Percentiles rank a stretch among this genome's conserved stretches.
Evolutionary conservation across 1,140 invertebrate genomes (phyloP).

Genomic region (Bombus breviceps): DNA sequence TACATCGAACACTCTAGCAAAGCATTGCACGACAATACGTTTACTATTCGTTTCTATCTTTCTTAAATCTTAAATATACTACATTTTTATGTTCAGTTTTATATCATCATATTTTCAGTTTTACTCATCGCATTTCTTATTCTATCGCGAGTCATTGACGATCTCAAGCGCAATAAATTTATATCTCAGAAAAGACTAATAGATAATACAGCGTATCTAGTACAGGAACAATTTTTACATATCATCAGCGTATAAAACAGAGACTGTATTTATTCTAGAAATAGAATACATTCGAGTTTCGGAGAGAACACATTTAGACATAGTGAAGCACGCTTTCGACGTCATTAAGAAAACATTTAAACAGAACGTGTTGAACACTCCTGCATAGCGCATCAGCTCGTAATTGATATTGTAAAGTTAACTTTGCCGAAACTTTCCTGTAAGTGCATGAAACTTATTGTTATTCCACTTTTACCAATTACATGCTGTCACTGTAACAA

Average conservation of each 20-base stretch:
- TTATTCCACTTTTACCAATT: neutral
- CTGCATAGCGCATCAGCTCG: neutral
- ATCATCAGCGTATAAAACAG: neutral
- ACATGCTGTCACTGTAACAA: neutral
- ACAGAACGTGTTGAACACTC: neutral
- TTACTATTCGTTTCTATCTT: too few relatives aligned
- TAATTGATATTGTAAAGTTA: conserved; percentile 25
- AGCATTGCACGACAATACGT: neutral
- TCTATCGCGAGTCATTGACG: neutral
- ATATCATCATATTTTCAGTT: neutral
- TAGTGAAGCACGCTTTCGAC: neutral
- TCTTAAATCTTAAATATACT: too few relatives aligned
- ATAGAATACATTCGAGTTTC: neutral
- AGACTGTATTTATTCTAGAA: neutral
- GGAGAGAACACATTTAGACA: neutral
- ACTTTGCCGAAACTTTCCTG: neutral
- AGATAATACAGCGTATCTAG: neutral
- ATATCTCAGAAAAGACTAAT: neutral
- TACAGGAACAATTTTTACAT: neutral
- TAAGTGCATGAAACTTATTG: neutral
- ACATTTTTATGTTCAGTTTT: too few relatives aligned
- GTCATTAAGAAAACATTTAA: conserved; percentile 7
- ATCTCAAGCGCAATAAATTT: too few relatives aligned
- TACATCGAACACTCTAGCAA: neutral
- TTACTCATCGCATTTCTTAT: neutral